phyloP scores from a whole-genome alignment of 2,888 invertebrate genomes.

The Muschampia plurimacula region DNA sequence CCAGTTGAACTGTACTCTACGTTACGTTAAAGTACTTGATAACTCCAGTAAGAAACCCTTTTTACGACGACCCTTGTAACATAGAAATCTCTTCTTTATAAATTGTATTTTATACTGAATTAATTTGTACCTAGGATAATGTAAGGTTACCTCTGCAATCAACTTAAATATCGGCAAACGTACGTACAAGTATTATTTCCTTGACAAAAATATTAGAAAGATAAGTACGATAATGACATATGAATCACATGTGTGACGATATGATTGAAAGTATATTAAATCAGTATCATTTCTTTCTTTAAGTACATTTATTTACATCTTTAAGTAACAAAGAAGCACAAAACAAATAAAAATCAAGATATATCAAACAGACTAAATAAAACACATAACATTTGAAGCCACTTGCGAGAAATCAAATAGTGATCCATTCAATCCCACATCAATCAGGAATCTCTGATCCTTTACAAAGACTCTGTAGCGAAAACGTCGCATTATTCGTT shows the following conservation, averaged over 20 bases:
- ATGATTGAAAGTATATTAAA: no score
- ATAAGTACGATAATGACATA: no score
- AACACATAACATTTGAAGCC: conserved; percentile 2
- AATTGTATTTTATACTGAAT: neutral
- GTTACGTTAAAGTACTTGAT: neutral
- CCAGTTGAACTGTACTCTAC: neutral
- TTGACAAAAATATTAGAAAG: no score
- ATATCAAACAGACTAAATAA: conserved; percentile 8
- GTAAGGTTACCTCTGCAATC: neutral
- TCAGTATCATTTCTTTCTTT: no score
- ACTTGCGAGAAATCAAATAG: conserved; percentile 15
- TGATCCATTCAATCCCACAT: conserved; percentile 24
- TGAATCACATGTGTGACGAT: no score
- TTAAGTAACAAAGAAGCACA: no score
- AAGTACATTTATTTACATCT: no score
- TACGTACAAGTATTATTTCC: no score
- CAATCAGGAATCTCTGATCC: conserved; percentile 28
- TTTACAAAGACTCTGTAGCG: conserved; percentile 5
- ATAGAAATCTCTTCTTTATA: neutral
- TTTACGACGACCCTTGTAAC: neutral
- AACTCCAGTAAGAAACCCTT: conserved; percentile 1
- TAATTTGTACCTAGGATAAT: neutral
- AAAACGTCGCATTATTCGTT: conserved; percentile 25
- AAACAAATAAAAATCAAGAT: neutral
- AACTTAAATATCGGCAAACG: no score